Percentiles rank a stretch among this genome's conserved stretches.
Conservation (phyloP, 2,888 invertebrate species). For the Pinctada fucata region DNA sequence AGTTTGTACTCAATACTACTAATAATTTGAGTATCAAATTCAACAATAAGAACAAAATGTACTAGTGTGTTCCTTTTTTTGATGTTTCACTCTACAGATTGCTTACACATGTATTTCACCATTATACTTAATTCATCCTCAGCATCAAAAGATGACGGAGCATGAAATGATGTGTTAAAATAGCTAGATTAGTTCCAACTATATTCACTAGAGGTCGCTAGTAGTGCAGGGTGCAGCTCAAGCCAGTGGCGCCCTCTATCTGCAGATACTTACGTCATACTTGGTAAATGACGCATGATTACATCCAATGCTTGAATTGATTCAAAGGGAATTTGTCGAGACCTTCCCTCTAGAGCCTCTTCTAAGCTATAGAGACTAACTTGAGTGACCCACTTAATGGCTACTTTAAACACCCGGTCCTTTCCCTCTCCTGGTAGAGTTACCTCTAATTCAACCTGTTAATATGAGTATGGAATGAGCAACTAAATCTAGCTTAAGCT, state of each 20-base stretch:
- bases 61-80: no score
- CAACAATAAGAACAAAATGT: no score
- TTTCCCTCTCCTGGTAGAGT: slow-evolving; percentile 99
- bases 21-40: no score
- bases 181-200: no score
- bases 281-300: slow-evolving; percentile 98
- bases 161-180: no score
- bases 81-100: no score
- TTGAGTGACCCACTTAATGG: slow-evolving; percentile 98
- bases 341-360: slow-evolving; percentile 97
- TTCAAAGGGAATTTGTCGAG: slow-evolving; percentile 94
- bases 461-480: not conserved
- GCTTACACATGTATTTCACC: no score
- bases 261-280: slow-evolving; percentile 86
- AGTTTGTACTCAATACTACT: no score
- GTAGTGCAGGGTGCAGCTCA: no score
- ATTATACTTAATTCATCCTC: no score
- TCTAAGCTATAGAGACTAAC: slow-evolving; percentile 96
- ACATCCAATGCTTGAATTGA: slow-evolving; percentile 99
- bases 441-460: slow-evolving; percentile 80
- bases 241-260: slow-evolving; percentile 16
- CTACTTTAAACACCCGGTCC: slow-evolving; percentile 97
- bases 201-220: no score
- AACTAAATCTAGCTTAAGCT: not conserved
- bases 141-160: no score